Conservation (phyloP, 2,797 vertebrate species). For the Leucoraja ocellata region DNA sequence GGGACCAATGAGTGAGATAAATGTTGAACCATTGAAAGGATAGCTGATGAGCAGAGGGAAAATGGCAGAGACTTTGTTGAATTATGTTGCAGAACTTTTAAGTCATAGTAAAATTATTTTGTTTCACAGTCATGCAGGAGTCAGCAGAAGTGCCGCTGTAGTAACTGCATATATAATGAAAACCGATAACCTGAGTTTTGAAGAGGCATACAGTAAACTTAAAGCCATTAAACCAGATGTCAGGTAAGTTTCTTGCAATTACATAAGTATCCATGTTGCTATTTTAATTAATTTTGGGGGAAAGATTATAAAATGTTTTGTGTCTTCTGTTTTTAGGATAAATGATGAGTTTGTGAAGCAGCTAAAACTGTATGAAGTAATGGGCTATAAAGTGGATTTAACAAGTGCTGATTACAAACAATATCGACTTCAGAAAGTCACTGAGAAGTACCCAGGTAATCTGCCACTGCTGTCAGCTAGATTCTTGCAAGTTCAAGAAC, state of each 20-base stretch:
- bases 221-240: constrained; percentile 65
- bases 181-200: constrained; percentile 61
- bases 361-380: constrained; percentile 71
- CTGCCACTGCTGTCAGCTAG: not conserved
- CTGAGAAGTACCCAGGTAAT: constrained; percentile 74
- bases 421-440: constrained; percentile 73
- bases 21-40: too few species aligned
- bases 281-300: constrained; percentile 25
- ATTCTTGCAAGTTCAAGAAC: not conserved
- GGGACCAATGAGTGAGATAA: too few species aligned
- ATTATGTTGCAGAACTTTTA: not conserved
- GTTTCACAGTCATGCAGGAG: constrained; percentile 70
- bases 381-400: constrained; percentile 72
- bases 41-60: not conserved
- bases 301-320: not conserved
- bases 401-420: constrained; percentile 73
- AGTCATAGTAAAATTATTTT: constrained; percentile 31
- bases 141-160: constrained; percentile 81
- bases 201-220: constrained; percentile 68
- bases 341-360: constrained; percentile 79
- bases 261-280: not conserved
- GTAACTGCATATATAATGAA: constrained; percentile 84
- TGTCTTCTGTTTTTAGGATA: constrained; percentile 59
- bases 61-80: not conserved
- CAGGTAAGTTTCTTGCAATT: constrained; percentile 58